Conservation (phyloP, 2,888 invertebrate genomes). For the Agrotis clavis region DNA sequence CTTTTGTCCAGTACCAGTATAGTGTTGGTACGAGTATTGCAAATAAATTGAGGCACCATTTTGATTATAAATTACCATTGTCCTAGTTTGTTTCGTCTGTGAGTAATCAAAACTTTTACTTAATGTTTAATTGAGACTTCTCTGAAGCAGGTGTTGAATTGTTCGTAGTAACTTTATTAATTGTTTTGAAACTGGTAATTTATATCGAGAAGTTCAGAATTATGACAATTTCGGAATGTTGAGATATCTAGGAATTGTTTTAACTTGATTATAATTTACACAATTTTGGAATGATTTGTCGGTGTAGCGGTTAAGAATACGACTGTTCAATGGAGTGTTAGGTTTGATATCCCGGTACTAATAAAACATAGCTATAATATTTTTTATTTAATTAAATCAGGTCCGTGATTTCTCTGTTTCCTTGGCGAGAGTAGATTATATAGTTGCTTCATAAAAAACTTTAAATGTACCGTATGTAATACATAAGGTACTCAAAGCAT, state of each 20-base stretch:
- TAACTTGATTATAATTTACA: constrained; percentile 21
- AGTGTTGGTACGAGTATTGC: constrained; percentile 23
- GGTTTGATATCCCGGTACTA: not conserved
- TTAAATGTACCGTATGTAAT: no score
- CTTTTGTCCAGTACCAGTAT: constrained; percentile 7
- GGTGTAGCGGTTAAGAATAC: not conserved
- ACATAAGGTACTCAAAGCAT: no score
- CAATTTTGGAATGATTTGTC: not conserved
- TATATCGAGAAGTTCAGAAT: constrained; percentile 27
- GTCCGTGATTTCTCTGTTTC: no score
- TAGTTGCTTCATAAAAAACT: no score
- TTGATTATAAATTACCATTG: constrained; percentile 31
- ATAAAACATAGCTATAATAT: not conserved
- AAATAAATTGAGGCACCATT: constrained; percentile 27
- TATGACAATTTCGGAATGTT: constrained; percentile 3
- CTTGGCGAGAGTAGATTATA: no score
- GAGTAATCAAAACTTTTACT: constrained; percentile 45
- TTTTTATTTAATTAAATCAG: no score
- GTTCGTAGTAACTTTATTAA: constrained; percentile 24
- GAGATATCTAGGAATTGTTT: not conserved
- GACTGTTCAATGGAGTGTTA: not conserved
- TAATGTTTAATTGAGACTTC: constrained; percentile 42
- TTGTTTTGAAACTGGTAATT: constrained; percentile 33
- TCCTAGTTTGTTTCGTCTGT: constrained; percentile 14
- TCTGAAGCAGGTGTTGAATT: constrained; percentile 35